phyloP scores from a whole-genome alignment of 1,140 invertebrate species.

The Stegodyphus dumicola region DNA sequence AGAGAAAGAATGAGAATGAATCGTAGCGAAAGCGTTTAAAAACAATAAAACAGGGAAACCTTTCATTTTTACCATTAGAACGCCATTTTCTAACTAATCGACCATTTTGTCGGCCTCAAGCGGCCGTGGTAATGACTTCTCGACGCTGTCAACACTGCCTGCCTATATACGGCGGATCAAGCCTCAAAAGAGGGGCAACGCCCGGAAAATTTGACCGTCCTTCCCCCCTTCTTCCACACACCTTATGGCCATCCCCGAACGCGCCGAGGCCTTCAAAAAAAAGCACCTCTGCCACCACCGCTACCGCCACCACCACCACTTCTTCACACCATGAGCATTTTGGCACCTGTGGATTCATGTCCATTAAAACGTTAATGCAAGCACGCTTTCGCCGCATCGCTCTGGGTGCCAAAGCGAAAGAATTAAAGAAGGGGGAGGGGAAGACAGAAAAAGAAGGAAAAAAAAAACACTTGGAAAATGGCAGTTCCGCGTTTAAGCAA shows the following conservation, averaged over 20 bases:
- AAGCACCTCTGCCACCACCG: too few relatives aligned
- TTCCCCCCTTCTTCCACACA: not conserved
- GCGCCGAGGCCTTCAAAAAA: not conserved
- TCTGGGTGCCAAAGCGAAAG: not conserved
- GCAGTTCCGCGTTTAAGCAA: not conserved
- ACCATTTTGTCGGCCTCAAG: constrained; percentile 29
- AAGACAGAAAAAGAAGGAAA: not conserved
- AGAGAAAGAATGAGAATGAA: too few relatives aligned
- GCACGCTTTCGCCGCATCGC: not conserved
- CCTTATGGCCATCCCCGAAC: not conserved
- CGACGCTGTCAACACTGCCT: constrained; percentile 37
- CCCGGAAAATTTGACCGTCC: constrained; percentile 36
- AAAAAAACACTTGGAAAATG: not conserved
- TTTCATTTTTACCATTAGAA: constrained; percentile 18
- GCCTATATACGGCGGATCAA: constrained; percentile 24
- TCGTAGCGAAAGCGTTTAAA: too few relatives aligned
- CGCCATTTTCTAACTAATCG: constrained; percentile 30
- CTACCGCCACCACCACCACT: not conserved
- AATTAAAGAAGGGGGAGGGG: not conserved
- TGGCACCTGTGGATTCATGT: constrained; percentile 30
- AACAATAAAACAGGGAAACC: not conserved
- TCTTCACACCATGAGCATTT: constrained; percentile 4
- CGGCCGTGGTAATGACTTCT: constrained; percentile 31
- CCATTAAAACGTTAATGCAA: constrained; percentile 18
- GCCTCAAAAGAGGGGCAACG: constrained; percentile 39